Conservation (phyloP, 2,888 invertebrate species). For the Perizoma flavofasciatum region DNA sequence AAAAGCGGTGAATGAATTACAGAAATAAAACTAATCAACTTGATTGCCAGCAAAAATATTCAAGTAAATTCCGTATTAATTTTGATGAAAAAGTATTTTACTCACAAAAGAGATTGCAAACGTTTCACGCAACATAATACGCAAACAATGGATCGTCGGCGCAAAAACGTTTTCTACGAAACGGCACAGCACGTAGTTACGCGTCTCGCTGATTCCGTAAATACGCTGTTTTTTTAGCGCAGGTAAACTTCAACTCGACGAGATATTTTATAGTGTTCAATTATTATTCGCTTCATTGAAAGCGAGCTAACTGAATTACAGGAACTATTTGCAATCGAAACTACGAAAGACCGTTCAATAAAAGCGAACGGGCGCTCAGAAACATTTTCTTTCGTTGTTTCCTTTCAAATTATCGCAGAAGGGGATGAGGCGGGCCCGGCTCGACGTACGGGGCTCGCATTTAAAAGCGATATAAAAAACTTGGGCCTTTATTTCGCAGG, state of each 20-base stretch:
- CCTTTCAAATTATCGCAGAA: slow-evolving; percentile 78
- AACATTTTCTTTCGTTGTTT: slow-evolving; percentile 83
- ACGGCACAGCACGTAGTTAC: slow-evolving; percentile 56
- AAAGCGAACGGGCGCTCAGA: slow-evolving; percentile 74
- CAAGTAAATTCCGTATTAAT: slow-evolving; percentile 29
- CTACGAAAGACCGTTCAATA: slow-evolving; percentile 75
- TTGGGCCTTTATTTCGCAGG: slow-evolving; percentile 81
- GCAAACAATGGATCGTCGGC: slow-evolving; percentile 56
- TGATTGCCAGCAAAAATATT: slow-evolving; percentile 35
- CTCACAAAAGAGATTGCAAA: slow-evolving; percentile 54
- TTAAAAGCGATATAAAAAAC: slow-evolving; percentile 83
- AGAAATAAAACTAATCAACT: slow-evolving; percentile 29
- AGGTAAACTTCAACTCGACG: slow-evolving; percentile 52
- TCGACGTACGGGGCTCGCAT: slow-evolving; percentile 77
- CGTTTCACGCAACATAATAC: slow-evolving; percentile 65
- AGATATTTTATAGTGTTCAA: slow-evolving; percentile 58
- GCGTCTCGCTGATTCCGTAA: slow-evolving; percentile 65
- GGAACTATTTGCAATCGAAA: slow-evolving; percentile 81
- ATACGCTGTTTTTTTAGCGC: slow-evolving; percentile 52
- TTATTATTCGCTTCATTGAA: slow-evolving; percentile 58
- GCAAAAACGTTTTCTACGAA: slow-evolving; percentile 59
- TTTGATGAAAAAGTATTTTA: slow-evolving; percentile 32
- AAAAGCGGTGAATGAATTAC: no score
- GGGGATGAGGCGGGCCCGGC: slow-evolving; percentile 73
- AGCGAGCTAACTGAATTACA: slow-evolving; percentile 75